Percentiles rank a stretch among this genome's conserved stretches.
These are phyloP conservation scores for Cantharis rufa DNA, from an alignment of 2,888 invertebrate genomes.

Conservation along the genomic window DNA sequence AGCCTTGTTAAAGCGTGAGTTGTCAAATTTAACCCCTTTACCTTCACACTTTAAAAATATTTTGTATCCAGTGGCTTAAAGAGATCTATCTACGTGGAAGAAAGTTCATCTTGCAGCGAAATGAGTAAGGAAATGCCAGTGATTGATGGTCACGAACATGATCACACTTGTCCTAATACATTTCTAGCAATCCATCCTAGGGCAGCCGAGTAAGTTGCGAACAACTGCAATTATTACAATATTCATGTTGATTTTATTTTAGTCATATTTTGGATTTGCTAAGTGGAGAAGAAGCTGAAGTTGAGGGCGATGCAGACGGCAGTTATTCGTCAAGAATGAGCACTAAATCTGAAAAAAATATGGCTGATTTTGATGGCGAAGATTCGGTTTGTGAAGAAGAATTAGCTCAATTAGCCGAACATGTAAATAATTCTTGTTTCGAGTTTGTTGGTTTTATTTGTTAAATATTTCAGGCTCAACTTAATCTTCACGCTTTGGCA, in stretches of 20 bases:
- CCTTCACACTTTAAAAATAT: background rate
- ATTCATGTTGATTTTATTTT: constrained; percentile 28
- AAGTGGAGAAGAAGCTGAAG: constrained; percentile 70
- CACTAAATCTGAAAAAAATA: constrained; percentile 91
- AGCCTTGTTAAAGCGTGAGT: constrained; percentile 46
- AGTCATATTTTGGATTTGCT: constrained; percentile 70
- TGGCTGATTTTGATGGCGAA: constrained; percentile 92
- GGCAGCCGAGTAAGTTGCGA: constrained; percentile 44
- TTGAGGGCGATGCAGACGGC: constrained; percentile 63
- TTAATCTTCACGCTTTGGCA: constrained; percentile 50
- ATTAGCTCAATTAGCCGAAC: constrained; percentile 74
- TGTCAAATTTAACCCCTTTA: background rate
- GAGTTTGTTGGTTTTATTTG: background rate
- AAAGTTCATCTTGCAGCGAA: constrained; percentile 56
- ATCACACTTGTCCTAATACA: constrained; percentile 45
- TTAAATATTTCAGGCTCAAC: constrained; percentile 44
- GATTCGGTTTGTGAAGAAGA: constrained; percentile 87
- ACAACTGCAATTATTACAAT: background rate
- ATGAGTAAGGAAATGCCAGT: constrained; percentile 53
- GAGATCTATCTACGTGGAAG: constrained; percentile 51
- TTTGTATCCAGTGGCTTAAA: constrained; percentile 42
- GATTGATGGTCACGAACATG: constrained; percentile 44
- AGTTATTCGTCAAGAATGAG: constrained; percentile 92
- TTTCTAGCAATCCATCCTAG: constrained; percentile 51
- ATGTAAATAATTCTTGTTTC: constrained; percentile 53